These are phyloP conservation scores for Choloepus hoffmanni DNA, from an alignment of 2,113 vertebrate species.

Conservation along the genomic window DNA sequence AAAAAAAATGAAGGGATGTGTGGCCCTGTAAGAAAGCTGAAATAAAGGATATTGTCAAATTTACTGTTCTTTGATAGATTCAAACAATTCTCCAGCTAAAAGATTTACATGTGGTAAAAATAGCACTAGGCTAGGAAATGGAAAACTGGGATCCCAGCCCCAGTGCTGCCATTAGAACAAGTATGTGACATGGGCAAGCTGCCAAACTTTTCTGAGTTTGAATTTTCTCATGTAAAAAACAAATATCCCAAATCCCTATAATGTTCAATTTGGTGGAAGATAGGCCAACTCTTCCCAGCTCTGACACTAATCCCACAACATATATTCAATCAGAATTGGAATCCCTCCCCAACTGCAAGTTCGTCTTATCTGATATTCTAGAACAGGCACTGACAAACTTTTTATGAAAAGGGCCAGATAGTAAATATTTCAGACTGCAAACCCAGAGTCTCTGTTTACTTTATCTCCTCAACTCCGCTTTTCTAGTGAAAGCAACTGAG, in stretches of 20 bases:
- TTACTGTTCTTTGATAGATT: background rate
- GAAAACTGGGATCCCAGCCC: background rate
- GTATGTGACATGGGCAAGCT: background rate
- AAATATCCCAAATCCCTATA: background rate
- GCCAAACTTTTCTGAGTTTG: background rate
- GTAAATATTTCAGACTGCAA: background rate
- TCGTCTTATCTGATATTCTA: background rate
- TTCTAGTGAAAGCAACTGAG: background rate
- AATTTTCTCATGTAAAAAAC: slow-evolving; percentile 21
- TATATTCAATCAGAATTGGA: background rate
- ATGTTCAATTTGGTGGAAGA: background rate
- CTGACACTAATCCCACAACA: background rate
- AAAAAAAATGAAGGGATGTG: background rate
- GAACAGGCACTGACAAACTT: background rate
- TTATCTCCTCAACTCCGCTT: background rate
- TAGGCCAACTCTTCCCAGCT: background rate
- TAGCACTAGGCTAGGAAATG: background rate
- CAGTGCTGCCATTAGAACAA: background rate
- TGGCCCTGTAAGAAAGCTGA: background rate
- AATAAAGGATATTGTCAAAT: background rate
- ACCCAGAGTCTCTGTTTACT: background rate
- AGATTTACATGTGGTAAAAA: background rate
- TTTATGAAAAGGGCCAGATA: background rate
- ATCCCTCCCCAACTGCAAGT: background rate
- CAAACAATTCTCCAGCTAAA: background rate